phyloP scores from a whole-genome alignment of 2,113 vertebrate species.

The Malurus cyaneus region DNA sequence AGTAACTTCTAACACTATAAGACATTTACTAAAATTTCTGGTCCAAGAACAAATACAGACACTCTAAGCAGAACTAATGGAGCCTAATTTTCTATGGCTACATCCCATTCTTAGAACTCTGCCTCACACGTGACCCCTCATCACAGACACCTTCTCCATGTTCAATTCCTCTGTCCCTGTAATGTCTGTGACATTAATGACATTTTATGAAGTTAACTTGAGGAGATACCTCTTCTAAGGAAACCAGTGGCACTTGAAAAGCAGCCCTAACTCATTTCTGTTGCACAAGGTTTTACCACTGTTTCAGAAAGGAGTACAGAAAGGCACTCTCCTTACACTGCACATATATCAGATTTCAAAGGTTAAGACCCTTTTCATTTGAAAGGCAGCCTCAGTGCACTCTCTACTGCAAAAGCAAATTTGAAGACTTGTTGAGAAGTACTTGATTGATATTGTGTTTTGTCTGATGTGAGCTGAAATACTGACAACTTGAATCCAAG shows the following conservation, averaged over 20 bases:
- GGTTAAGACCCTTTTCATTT: background rate
- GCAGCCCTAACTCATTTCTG: background rate
- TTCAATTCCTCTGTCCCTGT: background rate
- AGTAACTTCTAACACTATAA: background rate
- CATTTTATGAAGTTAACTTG: background rate
- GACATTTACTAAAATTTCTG: background rate
- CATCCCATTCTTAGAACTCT: background rate
- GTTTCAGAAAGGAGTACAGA: background rate
- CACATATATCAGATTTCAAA: background rate
- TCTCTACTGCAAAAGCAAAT: background rate
- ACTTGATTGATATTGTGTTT: background rate
- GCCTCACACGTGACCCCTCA: background rate
- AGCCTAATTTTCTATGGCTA: background rate
- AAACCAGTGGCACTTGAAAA: background rate
- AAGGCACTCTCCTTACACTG: background rate
- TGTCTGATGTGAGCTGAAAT: background rate
- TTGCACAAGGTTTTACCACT: background rate
- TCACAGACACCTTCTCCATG: background rate
- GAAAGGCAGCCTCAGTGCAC: background rate
- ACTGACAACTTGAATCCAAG: background rate
- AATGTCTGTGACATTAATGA: fast-evolving
- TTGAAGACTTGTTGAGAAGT: background rate
- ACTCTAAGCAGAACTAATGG: background rate
- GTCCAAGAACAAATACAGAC: background rate
- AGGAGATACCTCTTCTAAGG: background rate